phyloP scores from a whole-genome alignment of 2,113 vertebrate species.

The Mionectes macconnelli region DNA sequence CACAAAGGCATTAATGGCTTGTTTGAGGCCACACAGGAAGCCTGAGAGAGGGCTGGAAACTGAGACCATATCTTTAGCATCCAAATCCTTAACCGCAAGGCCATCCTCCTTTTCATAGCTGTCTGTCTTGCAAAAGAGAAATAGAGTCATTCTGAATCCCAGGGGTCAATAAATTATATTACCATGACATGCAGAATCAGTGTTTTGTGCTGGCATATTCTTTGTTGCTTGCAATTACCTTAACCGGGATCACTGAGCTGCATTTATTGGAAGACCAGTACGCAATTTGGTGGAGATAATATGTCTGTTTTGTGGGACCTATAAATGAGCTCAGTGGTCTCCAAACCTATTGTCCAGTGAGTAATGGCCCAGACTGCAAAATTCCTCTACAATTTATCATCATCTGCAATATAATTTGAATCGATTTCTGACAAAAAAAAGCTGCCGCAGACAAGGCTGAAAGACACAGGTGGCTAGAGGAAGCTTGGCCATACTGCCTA shows the following conservation, averaged over 20 bases:
- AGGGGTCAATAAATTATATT: not conserved
- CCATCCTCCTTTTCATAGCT: constrained; percentile 55
- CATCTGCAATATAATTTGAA: not conserved
- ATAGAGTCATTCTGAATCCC: constrained; percentile 48
- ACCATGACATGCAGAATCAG: constrained; percentile 3
- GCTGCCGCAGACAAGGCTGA: not conserved
- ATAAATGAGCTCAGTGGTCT: not conserved
- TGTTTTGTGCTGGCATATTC: not conserved
- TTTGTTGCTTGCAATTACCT: constrained; percentile 26
- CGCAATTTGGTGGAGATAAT: constrained; percentile 15
- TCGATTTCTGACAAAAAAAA: not conserved
- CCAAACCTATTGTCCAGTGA: constrained; percentile 31
- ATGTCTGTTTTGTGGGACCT: not conserved
- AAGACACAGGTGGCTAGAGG: not conserved
- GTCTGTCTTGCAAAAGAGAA: constrained; percentile 35
- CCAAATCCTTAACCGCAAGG: constrained; percentile 62
- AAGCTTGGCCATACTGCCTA: not conserved
- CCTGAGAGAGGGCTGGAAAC: constrained; percentile 40
- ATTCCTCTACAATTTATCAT: not conserved
- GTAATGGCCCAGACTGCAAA: not conserved
- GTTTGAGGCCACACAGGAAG: constrained; percentile 64
- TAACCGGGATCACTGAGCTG: not conserved
- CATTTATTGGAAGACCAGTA: not conserved
- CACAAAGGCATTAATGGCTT: constrained; percentile 62
- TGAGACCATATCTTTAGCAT: constrained; percentile 1